Percentiles rank a stretch among this genome's conserved stretches.
These are phyloP conservation scores for Onychomys torridus DNA, from an alignment of 2,797 vertebrate genomes.

Conservation along the genomic window DNA sequence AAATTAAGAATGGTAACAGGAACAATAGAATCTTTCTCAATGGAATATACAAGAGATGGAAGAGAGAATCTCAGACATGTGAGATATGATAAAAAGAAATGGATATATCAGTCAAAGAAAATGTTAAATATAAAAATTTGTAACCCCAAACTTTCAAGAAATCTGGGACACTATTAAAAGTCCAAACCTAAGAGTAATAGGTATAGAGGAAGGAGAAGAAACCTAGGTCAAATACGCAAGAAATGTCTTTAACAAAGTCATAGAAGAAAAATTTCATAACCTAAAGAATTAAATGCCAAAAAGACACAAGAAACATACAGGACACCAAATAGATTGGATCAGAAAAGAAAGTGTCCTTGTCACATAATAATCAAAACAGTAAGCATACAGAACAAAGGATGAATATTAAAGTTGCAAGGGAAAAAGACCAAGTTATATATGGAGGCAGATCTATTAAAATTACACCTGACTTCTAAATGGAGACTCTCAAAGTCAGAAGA, in stretches of 20 bases:
- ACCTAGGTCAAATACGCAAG: background rate
- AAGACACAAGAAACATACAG: background rate
- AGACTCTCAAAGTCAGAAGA: background rate
- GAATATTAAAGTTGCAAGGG: background rate
- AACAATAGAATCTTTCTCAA: background rate
- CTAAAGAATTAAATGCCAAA: background rate
- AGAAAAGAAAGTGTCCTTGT: background rate
- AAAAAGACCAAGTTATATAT: background rate
- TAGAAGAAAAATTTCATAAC: background rate
- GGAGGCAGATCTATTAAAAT: too few species aligned
- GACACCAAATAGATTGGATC: background rate
- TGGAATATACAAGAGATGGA: background rate
- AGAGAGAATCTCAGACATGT: background rate
- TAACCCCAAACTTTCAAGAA: background rate
- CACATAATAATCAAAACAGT: background rate
- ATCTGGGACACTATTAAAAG: background rate
- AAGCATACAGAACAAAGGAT: too few species aligned
- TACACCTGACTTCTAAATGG: background rate
- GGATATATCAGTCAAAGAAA: background rate
- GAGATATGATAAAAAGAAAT: background rate
- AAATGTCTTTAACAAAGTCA: background rate
- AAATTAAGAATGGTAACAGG: background rate
- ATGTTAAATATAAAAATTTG: background rate
- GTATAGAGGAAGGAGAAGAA: background rate
- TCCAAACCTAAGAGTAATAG: background rate